These are phyloP conservation scores for Pachliopta kotzebuea DNA, from an alignment of 2,888 invertebrate genomes.

Conservation along the genomic window DNA sequence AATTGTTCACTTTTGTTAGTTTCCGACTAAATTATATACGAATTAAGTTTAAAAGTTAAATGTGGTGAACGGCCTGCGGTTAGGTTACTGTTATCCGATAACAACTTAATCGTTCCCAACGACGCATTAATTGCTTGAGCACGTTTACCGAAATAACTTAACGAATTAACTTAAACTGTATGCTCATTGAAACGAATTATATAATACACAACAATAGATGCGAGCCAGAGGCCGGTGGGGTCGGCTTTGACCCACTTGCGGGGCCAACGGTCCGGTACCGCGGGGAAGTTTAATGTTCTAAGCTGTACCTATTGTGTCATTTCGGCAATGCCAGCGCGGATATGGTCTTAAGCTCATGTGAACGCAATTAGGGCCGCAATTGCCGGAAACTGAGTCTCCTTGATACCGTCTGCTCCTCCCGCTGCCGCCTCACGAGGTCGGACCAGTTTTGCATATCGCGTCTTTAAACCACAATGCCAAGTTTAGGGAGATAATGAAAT, in stretches of 20 bases:
- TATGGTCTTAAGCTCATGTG: conserved; percentile 13
- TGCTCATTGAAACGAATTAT: background rate
- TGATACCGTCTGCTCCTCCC: conserved; percentile 23
- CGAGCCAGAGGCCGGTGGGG: conserved; percentile 5
- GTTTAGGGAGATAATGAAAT: conserved; percentile 11
- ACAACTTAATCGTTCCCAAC: too few relatives aligned
- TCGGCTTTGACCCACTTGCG: conserved; percentile 16
- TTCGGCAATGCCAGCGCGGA: too few relatives aligned
- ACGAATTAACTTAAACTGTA: background rate
- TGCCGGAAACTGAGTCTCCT: conserved; percentile 25
- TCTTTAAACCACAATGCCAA: conserved; percentile 22
- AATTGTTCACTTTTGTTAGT: too few relatives aligned
- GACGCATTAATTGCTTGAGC: too few relatives aligned
- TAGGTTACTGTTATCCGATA: too few relatives aligned
- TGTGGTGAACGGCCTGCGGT: too few relatives aligned
- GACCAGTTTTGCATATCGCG: conserved; percentile 19
- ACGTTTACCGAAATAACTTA: too few relatives aligned
- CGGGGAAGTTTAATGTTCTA: too few relatives aligned
- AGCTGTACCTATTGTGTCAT: too few relatives aligned
- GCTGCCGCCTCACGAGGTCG: conserved; percentile 22
- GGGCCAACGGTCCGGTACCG: background rate
- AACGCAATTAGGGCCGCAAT: conserved; percentile 23
- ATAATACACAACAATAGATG: conserved; percentile 10
- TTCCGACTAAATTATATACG: too few relatives aligned
- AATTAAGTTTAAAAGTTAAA: too few relatives aligned